Conservation (phyloP, 2,888 invertebrate species). For the Parnassius orleans region DNA sequence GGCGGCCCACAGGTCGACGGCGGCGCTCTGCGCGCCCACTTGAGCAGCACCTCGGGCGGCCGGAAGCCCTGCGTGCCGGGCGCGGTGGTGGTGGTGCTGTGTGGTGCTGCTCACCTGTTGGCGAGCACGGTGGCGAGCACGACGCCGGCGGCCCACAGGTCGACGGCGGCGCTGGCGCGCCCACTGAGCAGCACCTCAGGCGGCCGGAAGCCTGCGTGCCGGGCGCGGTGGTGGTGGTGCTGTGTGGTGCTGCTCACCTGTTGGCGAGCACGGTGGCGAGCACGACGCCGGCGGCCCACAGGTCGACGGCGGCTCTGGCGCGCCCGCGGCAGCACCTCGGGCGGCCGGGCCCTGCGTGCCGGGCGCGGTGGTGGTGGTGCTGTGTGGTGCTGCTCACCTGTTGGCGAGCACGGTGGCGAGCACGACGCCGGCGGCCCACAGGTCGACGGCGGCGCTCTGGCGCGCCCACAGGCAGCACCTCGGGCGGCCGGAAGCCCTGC, state of each 20-base stretch:
- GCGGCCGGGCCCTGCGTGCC: slow-evolving; percentile 94
- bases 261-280: slow-evolving; percentile 85
- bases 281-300: slow-evolving; percentile 94
- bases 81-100: slow-evolving; percentile 84
- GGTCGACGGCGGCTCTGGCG: slow-evolving; percentile 91
- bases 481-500: no score
- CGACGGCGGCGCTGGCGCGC: slow-evolving; percentile 90
- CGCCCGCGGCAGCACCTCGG: slow-evolving; percentile 85
- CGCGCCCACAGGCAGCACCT: no score
- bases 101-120: slow-evolving; percentile 80
- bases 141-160: slow-evolving; percentile 94
- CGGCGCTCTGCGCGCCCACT: slow-evolving; percentile 53
- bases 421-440: no score
- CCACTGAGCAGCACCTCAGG: slow-evolving; percentile 87
- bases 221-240: slow-evolving; percentile 83
- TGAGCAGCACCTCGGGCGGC: slow-evolving; percentile 88
- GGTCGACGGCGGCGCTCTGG: no score
- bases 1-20: no score
- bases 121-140: slow-evolving; percentile 86
- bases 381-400: no score
- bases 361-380: slow-evolving; percentile 78
- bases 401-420: no score
- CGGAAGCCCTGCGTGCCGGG: slow-evolving; percentile 94
- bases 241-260: slow-evolving; percentile 77
- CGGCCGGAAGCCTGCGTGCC: slow-evolving; percentile 94